A percentile compares a stretch with the other conserved stretches of the same genome.
These are phyloP conservation scores for Lasioglossum baleicum DNA, from an alignment of 1,140 invertebrate genomes.

Conservation along the genomic window DNA sequence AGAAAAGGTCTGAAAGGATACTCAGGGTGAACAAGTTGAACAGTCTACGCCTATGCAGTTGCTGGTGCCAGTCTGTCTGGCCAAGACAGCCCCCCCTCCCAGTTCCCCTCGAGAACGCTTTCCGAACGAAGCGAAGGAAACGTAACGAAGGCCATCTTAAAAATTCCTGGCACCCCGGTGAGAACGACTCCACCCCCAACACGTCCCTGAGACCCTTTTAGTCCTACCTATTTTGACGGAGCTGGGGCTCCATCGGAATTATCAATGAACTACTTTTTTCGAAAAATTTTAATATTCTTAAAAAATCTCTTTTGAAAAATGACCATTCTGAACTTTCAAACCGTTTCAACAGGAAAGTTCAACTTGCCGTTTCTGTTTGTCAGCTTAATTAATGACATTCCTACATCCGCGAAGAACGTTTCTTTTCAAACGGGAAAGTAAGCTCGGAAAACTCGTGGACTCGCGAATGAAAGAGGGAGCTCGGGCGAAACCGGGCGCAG, in stretches of 20 bases:
- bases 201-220: constrained; percentile 19
- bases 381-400: not conserved
- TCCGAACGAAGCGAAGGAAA: constrained; percentile 42
- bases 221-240: constrained; percentile 33
- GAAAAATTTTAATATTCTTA: no score
- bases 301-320: not conserved
- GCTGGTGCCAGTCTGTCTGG: constrained; percentile 68
- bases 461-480: not conserved
- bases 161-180: constrained; percentile 68
- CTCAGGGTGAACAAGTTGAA: constrained; percentile 26
- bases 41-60: constrained; percentile 43
- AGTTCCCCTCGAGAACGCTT: constrained; percentile 41
- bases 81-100: constrained; percentile 37
- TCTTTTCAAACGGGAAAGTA: not conserved
- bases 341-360: not conserved
- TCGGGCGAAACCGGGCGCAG: not conserved
- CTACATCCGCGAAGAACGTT: not conserved
- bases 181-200: constrained; percentile 57
- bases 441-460: not conserved
- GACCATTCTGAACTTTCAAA: not conserved
- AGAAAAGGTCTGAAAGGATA: not conserved
- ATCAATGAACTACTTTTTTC: constrained; percentile 57
- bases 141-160: constrained; percentile 61
- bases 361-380: not conserved
- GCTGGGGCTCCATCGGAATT: constrained; percentile 19